Base-by-base conservation (phyloP, 2,797 vertebrate genomes). In the Sebastes trivittatus region DNA sequence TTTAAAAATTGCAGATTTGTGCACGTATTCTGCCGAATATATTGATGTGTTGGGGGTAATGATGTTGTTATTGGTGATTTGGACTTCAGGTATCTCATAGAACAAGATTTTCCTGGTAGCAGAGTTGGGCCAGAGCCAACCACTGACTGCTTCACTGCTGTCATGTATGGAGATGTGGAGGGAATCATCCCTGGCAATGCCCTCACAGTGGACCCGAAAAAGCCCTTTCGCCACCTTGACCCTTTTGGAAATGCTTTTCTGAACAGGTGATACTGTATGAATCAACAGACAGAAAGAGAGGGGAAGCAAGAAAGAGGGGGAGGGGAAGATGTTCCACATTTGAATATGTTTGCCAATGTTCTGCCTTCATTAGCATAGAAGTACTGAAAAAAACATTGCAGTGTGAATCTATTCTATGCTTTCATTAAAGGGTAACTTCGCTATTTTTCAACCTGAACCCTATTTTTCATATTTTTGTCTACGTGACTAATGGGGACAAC, bases 81-180 rank as follows among this genome's bases (percentile, higher is more conserved):
- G 38, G 13, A 23, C 20, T 61, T 67, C 59, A 96, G 96, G 88
- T 98, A 98, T 91, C 95, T 98, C 11, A 89, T 98, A 78, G 97
- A 98, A 80, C 96, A 98, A 88, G 97, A 98, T 75, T 96, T 97
- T 36, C 97, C 95, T 0, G 97, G 97, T 2, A 96, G 97, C 79
- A 95, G 97, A 30, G 95, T 98, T 55, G 97, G 97, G 0, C 97
- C 97, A 0, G 97, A 98, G 74, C 97, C 97, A 70, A 98, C 97
- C 63, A 98, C 97, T 0, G 97, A 98, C 75, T 97, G 95, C 79
- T 98, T 98, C 68, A 96, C 96, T 34, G 97, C 97, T 0, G 93
- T 98, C 77, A 98, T 98, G 97, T 91, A 97, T 0, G 97, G 97
- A 0, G 96, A 97, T 1, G 73, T 82, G 0, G 97, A 97, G 46